Conservation (phyloP, 2,797 vertebrate species). For the Rhincodon typus region DNA sequence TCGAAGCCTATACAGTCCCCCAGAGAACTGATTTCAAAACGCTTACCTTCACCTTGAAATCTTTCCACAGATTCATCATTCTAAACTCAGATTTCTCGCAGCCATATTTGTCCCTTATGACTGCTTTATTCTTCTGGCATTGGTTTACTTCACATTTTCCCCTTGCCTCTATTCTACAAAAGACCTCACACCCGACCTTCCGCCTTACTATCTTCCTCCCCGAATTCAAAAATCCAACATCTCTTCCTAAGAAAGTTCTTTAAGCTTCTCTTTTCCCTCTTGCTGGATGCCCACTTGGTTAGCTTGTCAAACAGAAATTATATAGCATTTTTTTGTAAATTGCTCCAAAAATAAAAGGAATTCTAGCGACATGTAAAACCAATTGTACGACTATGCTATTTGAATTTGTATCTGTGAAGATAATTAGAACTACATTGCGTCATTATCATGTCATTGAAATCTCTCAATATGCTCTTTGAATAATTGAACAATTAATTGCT, state of each 20-base stretch:
- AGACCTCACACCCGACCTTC: neutral
- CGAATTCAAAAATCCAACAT: neutral
- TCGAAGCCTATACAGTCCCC: neutral
- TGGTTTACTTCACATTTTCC: neutral
- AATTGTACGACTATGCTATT: neutral
- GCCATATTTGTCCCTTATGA: neutral
- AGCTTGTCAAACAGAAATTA: neutral
- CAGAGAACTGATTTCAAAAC: neutral
- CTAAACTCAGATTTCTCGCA: neutral
- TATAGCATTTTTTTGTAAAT: neutral
- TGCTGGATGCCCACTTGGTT: neutral
- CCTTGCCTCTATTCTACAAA: neutral
- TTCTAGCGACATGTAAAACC: neutral
- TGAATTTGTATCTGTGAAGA: neutral
- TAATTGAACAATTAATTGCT: neutral
- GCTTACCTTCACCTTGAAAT: neutral
- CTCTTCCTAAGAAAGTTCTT: too few species aligned
- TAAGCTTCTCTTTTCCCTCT: neutral
- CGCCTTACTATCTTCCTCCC: neutral
- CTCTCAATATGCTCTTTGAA: neutral
- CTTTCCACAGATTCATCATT: neutral
- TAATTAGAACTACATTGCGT: neutral
- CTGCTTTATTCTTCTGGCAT: neutral
- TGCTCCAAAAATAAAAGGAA: neutral
- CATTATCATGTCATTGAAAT: neutral